Percentiles rank a stretch among this genome's conserved stretches.
phyloP scores from a whole-genome alignment of 2,797 vertebrate species.

The Dallia pectoralis region DNA sequence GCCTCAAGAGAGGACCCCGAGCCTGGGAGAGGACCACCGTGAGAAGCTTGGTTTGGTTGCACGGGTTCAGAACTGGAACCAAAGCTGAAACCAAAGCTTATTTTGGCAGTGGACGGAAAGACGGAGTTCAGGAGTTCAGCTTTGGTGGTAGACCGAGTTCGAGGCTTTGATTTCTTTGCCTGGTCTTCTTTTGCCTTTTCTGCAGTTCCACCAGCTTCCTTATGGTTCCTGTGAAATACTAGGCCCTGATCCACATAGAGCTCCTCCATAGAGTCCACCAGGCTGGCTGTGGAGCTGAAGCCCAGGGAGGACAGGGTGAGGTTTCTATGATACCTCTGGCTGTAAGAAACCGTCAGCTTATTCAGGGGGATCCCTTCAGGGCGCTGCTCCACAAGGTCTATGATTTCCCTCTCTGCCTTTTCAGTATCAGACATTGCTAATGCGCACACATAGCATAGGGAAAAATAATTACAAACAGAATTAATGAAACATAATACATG shows the following conservation, averaged over 20 bases:
- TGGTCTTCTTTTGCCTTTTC: not conserved
- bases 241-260: conserved; percentile 46
- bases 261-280: conserved; percentile 55
- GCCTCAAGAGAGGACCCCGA: conserved; percentile 14
- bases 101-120: not conserved
- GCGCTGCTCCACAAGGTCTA: conserved; percentile 53
- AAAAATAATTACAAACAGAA: not conserved
- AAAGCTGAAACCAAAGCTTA: not conserved
- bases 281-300: conserved; percentile 44
- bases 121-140: not conserved
- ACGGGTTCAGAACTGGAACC: not conserved
- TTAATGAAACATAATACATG: not conserved
- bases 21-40: not conserved
- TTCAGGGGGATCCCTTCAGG: conserved; percentile 58
- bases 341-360: conserved; percentile 48
- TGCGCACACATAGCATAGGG: not conserved
- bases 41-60: conserved; percentile 1
- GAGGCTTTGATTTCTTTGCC: not conserved
- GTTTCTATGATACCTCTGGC: conserved; percentile 48
- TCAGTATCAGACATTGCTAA: conserved; percentile 7
- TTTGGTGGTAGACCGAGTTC: conserved; percentile 12
- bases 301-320: conserved; percentile 54
- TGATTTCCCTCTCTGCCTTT: conserved; percentile 35
- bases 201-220: not conserved
- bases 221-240: conserved; percentile 57